These are phyloP conservation scores for Linnaemya vulpina DNA, from an alignment of 2,888 invertebrate species.

Conservation along the genomic window DNA sequence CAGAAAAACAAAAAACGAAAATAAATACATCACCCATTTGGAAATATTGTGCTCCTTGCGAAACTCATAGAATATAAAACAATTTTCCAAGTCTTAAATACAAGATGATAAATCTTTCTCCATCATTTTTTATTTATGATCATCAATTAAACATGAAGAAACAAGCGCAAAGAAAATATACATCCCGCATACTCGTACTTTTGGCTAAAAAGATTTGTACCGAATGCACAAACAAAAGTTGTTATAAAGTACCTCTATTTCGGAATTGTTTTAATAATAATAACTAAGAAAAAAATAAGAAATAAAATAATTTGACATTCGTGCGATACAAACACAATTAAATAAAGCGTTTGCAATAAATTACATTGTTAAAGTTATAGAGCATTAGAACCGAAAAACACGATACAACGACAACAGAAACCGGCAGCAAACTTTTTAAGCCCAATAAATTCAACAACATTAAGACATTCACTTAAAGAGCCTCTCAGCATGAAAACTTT, in stretches of 20 bases:
- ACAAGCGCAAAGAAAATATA: not conserved
- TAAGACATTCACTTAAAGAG: conserved; percentile 71
- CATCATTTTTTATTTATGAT: conserved; percentile 7
- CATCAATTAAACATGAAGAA: not conserved
- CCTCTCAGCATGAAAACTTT: conserved; percentile 67
- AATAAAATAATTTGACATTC: conserved; percentile 70
- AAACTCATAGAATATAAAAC: conserved; percentile 10
- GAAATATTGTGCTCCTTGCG: not conserved
- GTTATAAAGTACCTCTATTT: conserved; percentile 39
- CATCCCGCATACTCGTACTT: not conserved
- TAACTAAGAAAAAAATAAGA: conserved; percentile 55
- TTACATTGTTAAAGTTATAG: conserved; percentile 68
- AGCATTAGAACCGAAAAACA: conserved; percentile 29
- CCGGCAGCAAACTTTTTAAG: conserved; percentile 77
- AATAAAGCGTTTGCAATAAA: conserved; percentile 79
- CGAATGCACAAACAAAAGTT: conserved; percentile 40
- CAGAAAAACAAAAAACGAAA: too few relatives aligned
- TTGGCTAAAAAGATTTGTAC: not conserved
- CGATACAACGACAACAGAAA: conserved; percentile 50
- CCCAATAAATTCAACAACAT: conserved; percentile 77
- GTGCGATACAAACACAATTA: conserved; percentile 74
- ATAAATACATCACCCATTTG: conserved; percentile 11
- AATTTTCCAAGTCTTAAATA: conserved; percentile 52
- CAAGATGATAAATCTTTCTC: conserved; percentile 57
- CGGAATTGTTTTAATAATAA: conserved; percentile 8